Percentiles rank a stretch among this genome's conserved stretches.
Conservation (phyloP, 2,888 invertebrate genomes). For the Salticus scenicus region DNA sequence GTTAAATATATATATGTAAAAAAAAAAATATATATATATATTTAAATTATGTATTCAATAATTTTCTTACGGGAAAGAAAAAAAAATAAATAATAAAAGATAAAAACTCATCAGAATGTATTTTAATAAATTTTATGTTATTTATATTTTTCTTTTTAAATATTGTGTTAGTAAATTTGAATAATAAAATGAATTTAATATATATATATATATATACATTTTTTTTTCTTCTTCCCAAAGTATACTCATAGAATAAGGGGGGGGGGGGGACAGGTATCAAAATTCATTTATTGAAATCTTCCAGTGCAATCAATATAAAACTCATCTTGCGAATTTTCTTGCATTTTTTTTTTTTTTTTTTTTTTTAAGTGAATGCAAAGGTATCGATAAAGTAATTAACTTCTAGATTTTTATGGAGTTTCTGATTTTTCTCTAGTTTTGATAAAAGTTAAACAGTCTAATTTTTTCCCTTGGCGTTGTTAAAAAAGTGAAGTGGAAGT, state of each 20-base stretch:
- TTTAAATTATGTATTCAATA: too few relatives aligned
- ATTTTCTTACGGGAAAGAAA: too few relatives aligned
- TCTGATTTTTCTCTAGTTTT: constrained; percentile 15
- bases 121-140: not conserved
- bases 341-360: too few relatives aligned
- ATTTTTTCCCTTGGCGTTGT: not conserved
- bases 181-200: constrained; percentile 40
- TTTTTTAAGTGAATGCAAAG: constrained; percentile 60
- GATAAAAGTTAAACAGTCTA: constrained; percentile 2
- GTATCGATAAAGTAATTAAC: constrained; percentile 69
- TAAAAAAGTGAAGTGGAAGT: not conserved
- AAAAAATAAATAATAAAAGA: too few relatives aligned
- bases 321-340: constrained; percentile 57
- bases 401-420: constrained; percentile 32
- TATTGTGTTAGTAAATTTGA: constrained; percentile 11
- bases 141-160: not conserved
- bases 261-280: too few relatives aligned
- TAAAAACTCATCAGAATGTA: not conserved
- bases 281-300: too few relatives aligned
- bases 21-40: too few relatives aligned
- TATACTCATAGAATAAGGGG: too few relatives aligned
- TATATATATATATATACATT: too few relatives aligned
- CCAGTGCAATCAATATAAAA: constrained; percentile 57
- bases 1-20: too few relatives aligned
- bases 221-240: too few relatives aligned